phyloP scores from a whole-genome alignment of 2,113 vertebrate species.

The Podiceps cristatus region DNA sequence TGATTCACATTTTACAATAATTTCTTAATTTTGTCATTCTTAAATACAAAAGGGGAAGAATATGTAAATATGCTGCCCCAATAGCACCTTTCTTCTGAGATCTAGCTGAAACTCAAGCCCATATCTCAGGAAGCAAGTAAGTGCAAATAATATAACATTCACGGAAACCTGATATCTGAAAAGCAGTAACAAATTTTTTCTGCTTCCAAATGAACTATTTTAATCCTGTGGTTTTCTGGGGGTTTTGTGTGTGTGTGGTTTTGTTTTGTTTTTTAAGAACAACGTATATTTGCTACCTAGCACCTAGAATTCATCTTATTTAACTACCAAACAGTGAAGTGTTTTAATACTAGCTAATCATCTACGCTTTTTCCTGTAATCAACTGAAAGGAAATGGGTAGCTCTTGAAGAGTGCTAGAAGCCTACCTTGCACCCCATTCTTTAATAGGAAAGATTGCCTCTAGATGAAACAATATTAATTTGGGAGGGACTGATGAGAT shows the following conservation, averaged over 20 bases:
- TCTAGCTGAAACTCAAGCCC: background rate
- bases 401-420: background rate
- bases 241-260: no score
- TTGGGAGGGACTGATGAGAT: background rate
- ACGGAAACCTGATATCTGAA: background rate
- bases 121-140: background rate
- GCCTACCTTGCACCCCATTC: background rate
- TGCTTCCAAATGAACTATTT: background rate
- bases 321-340: background rate
- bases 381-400: background rate
- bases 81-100: background rate
- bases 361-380: background rate
- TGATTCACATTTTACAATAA: background rate
- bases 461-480: background rate
- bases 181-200: fast-evolving
- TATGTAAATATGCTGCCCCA: background rate
- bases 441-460: background rate
- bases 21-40: background rate
- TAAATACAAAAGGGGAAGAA: background rate
- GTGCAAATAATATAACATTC: background rate
- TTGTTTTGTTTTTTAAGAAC: background rate
- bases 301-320: background rate
- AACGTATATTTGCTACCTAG: background rate
- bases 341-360: background rate
- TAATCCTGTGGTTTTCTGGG: background rate